These are phyloP conservation scores for human (Homo sapiens) DNA, from an alignment of 2,113 vertebrate species.

Conservation along the genomic window DNA sequence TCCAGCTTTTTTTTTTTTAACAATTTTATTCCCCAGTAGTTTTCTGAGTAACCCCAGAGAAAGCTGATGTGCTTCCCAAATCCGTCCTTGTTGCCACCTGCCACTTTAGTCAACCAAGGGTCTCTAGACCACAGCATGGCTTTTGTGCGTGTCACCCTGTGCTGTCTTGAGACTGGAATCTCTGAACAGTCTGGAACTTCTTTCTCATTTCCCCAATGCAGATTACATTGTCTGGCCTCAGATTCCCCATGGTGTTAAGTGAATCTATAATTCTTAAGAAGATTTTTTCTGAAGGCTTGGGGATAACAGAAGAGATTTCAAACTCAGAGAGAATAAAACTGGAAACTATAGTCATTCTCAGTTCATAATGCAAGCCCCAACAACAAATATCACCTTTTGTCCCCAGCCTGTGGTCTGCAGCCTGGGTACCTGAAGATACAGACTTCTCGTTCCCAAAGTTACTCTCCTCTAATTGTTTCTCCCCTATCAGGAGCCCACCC, in stretches of 20 bases:
- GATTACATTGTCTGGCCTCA: slow-evolving; percentile 3
- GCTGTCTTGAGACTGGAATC: not conserved
- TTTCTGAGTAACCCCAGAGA: not conserved
- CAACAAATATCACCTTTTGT: not conserved
- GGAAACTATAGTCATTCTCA: not conserved
- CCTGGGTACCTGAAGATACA: not conserved
- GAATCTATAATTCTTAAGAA: slow-evolving; percentile 21
- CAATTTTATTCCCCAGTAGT: not conserved
- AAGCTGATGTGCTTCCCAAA: not conserved
- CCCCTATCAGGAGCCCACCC: not conserved
- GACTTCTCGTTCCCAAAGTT: not conserved
- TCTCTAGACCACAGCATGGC: not conserved
- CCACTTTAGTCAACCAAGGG: not conserved
- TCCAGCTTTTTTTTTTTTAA: not conserved
- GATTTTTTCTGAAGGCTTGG: not conserved
- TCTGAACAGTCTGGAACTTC: not conserved
- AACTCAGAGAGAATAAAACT: not conserved
- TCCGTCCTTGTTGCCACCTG: not conserved
- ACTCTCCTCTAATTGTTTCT: not conserved
- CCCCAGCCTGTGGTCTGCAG: not conserved
- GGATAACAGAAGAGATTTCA: slow-evolving; percentile 3
- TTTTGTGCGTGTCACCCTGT: not conserved
- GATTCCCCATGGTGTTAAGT: not conserved
- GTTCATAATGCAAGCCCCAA: not conserved
- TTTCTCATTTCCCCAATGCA: not conserved